Evolutionary conservation across 2,113 vertebrate genomes (phyloP), one percentile per base, ranked within the genome.

Genomic region (Sceloporus tristichus): DNA sequence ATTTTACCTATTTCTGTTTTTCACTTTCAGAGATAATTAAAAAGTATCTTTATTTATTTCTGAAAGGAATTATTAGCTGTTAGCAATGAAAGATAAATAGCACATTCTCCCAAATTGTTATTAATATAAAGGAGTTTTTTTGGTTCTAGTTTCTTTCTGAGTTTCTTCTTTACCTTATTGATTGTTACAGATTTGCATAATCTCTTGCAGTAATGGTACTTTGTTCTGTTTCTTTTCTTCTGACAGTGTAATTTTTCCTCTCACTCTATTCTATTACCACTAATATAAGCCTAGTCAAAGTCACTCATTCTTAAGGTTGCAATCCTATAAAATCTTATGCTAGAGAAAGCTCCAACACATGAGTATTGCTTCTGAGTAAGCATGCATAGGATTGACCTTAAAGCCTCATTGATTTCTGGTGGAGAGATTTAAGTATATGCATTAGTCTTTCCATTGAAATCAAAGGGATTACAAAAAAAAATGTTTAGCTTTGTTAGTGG

Each of bases 41-140:
- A 56, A 23, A 54, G 14, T 9, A 80, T 71, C 48, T 83, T 71
- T 82, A 89, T 73, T 53, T 79, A 27, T 71, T 87, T 94, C 84
- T 38, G 54, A 87, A 38, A 1, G 74, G 27, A 91, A 87, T 66
- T 82, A 6, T 2, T 80, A 88, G n/a, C 14, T 86, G 76, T 54
- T 87, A n/a, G 85, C 53, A 76, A 8, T 74, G 18, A 16, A 86
- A 5, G 23, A 34, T 75, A 25, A 21, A 59, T 59, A 40, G 70
- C 10, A 73, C 10, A 54, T 25, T 42, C 53, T 54, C 16, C 14
- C 6, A 71, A 71, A 70, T 70, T 25, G 7, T 71, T 29, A 71
- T 71, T 62, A 62, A 62, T 71, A 21, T 29, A 29, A 27, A 6
- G 34, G 34, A 34, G 34, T 34, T 23, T 68, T 68, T 68, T 13